Evolutionary conservation across 2,888 invertebrate species (phyloP).

Genomic region (Drosophila phalerata): DNA sequence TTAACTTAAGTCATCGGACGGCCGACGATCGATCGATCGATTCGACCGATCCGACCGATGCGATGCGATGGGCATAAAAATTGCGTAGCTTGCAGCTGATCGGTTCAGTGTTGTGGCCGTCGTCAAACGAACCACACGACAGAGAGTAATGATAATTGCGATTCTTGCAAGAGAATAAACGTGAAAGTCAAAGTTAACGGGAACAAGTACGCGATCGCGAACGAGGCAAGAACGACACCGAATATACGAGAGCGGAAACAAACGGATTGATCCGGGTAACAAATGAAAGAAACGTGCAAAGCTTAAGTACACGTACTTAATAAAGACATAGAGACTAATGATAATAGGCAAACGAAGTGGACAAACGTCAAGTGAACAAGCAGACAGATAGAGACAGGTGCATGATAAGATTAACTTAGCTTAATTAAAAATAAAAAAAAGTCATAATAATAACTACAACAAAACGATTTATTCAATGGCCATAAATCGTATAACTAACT

Average conservation of each 20-base stretch:
- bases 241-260: slow-evolving; percentile 3
- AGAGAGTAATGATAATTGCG: neutral
- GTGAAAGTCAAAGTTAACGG: slow-evolving; percentile 15
- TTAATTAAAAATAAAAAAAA: slow-evolving; percentile 45
- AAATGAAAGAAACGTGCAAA: slow-evolving; percentile 44
- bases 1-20: slow-evolving; percentile 32
- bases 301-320: slow-evolving; percentile 33
- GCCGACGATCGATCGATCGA: slow-evolving; percentile 18
- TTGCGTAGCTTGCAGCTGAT: slow-evolving; percentile 62
- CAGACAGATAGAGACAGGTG: slow-evolving; percentile 32
- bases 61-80: slow-evolving; percentile 63
- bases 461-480: slow-evolving; percentile 10
- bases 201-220: slow-evolving; percentile 16
- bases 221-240: neutral
- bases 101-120: slow-evolving; percentile 71
- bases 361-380: slow-evolving; percentile 32
- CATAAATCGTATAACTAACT: slow-evolving; percentile 27
- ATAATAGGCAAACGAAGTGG: slow-evolving; percentile 27
- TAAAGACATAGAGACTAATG: slow-evolving; percentile 18
- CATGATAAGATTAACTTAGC: slow-evolving; percentile 53
- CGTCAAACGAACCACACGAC: slow-evolving; percentile 52
- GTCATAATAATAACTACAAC: neutral
- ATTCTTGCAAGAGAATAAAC: neutral
- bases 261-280: slow-evolving; percentile 27
- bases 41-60: neutral